phyloP scores from a whole-genome alignment of 2,797 vertebrate genomes.

The Brachyalestes nurse region DNA sequence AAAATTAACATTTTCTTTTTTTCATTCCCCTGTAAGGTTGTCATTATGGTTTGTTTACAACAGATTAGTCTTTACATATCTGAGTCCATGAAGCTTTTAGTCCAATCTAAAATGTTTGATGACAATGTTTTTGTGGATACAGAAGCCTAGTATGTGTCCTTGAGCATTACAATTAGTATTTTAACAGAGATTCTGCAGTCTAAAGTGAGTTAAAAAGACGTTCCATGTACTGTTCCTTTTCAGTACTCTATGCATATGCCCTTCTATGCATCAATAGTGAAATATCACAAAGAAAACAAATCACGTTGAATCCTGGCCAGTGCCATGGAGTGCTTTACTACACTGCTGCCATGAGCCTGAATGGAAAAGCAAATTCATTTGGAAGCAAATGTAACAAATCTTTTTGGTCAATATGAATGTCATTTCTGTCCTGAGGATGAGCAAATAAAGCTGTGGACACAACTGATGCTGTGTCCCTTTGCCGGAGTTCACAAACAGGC shows the following conservation, averaged over 20 bases:
- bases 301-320: not conserved
- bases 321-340: slow-evolving; percentile 50
- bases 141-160: too few species aligned
- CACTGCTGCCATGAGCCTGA: slow-evolving; percentile 69
- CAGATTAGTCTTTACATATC: too few species aligned
- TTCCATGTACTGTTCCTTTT: not conserved
- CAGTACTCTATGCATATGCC: not conserved
- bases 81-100: too few species aligned
- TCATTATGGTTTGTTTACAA: too few species aligned
- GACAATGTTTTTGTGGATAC: too few species aligned
- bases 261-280: not conserved
- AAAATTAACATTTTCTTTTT: too few species aligned
- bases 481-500: slow-evolving; percentile 42
- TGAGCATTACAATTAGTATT: too few species aligned
- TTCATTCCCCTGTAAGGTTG: too few species aligned
- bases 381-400: slow-evolving; percentile 72
- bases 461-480: slow-evolving; percentile 66
- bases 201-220: not conserved
- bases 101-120: too few species aligned
- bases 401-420: slow-evolving; percentile 77
- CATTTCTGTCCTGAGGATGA: slow-evolving; percentile 73
- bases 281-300: slow-evolving; percentile 1
- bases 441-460: slow-evolving; percentile 72
- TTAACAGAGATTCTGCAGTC: not conserved
- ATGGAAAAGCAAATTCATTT: slow-evolving; percentile 67